phyloP scores from a whole-genome alignment of 2,113 vertebrate species.

The Gopherus flavomarginatus region DNA sequence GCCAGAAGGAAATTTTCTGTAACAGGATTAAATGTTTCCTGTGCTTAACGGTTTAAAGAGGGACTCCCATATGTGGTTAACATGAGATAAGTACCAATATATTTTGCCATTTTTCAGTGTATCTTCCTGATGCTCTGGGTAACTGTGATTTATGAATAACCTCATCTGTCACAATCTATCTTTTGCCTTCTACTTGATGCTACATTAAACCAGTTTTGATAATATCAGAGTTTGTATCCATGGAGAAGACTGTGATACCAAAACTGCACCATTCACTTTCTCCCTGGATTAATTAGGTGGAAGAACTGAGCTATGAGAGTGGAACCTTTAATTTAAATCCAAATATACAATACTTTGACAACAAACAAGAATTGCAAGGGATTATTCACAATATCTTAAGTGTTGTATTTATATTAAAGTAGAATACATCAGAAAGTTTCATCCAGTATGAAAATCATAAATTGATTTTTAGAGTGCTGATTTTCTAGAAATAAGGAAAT shows the following conservation, averaged over 20 bases:
- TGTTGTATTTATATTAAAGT: neutral
- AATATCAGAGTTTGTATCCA: neutral
- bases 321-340: neutral
- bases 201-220: neutral
- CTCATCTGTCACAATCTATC: neutral
- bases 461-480: neutral
- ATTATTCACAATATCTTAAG: neutral
- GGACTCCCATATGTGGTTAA: neutral
- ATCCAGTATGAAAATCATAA: neutral
- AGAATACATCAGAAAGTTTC: neutral
- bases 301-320: neutral
- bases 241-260: neutral
- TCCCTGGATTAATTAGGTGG: neutral
- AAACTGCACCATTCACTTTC: neutral
- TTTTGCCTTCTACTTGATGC: neutral
- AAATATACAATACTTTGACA: neutral
- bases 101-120: neutral
- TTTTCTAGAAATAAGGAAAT: neutral
- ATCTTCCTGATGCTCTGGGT: neutral
- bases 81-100: neutral
- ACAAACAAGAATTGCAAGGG: neutral
- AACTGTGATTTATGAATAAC: neutral
- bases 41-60: neutral
- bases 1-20: neutral
- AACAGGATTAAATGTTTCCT: neutral